Base-by-base conservation (phyloP, 1,140 invertebrate genomes). In the Druon quercuslanigerum region DNA sequence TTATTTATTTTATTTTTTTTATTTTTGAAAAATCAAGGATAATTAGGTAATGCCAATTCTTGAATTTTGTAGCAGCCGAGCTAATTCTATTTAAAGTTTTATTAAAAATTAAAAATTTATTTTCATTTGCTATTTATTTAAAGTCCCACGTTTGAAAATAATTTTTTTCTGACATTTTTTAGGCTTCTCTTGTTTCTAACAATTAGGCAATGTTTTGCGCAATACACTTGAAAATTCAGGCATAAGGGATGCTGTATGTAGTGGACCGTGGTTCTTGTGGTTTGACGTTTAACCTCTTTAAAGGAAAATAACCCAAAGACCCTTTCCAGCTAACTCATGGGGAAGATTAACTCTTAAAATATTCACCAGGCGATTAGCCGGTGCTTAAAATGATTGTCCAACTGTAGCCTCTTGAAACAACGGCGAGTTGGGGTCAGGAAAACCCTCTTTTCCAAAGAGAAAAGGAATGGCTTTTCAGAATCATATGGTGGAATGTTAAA, bases 311-410 rank as follows among this genome's bases (percentile, higher is more conserved):
- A 74, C 73, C 57, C 25, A 66, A 57, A 72, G 74, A 73, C 74
- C 73, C 75, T 75, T 76, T 76, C 76, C 50, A 78, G 73, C 25
- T 54, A 72, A 83, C 86, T 86, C 78, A 79, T 70, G 17, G 50
- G 76, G 75, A 74, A 86, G 80, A 88, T 89, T 86, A 80, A 54
- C 76, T 75, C 80, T 79, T 87, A 79, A 87, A 89, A 87, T 87
- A 89, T 89, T 87, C 86, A 88, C 74, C 54, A 46, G 76, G 78
- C 79, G 82, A 87, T 87, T 87, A 87, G 76, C 77, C 77, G 78
- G 74, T 82, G 83, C 75, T 83, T 85, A 81, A 84, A 81, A 56
- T n/a, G n/a, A n/a, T 72, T 57, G 71, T 73, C n/a, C n/a, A 51
- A 66, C 75, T 75, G 72, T 76, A 51, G 73, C 71, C 56, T 73